These are phyloP conservation scores for Parapristionchus giblindavisi DNA, from an alignment of 2,888 invertebrate genomes.

Conservation along the genomic window DNA sequence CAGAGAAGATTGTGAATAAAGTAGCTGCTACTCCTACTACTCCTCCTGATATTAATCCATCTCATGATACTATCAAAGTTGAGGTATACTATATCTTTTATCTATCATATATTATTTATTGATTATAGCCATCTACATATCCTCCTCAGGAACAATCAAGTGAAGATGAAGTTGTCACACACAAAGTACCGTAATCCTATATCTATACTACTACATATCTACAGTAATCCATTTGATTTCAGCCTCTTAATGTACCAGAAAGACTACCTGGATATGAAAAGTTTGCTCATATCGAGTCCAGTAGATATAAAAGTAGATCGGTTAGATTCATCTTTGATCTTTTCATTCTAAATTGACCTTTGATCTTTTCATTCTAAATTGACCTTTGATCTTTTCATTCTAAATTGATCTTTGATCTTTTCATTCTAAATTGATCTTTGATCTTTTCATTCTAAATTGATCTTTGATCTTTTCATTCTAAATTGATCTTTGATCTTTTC, in stretches of 20 bases:
- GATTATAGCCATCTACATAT: conserved; percentile 13
- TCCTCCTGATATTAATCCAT: too few relatives aligned
- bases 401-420: neutral
- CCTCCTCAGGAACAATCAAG: conserved; percentile 9
- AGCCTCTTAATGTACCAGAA: neutral
- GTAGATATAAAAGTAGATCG: conserved; percentile 31
- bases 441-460: too few relatives aligned
- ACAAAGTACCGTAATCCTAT: neutral
- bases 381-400: too few relatives aligned
- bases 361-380: too few relatives aligned
- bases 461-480: neutral
- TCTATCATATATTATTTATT: neutral
- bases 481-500: neutral
- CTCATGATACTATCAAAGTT: too few relatives aligned
- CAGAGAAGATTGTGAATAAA: too few relatives aligned
- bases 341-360: neutral
- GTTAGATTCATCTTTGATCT: neutral
- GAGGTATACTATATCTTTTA: too few relatives aligned
- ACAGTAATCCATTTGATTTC: neutral
- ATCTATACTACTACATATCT: neutral
- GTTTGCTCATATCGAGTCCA: conserved; percentile 16
- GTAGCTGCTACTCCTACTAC: too few relatives aligned
- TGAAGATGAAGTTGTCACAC: too few relatives aligned
- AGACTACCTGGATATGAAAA: conserved; percentile 20
- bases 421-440: neutral